These are phyloP conservation scores for Sarotherodon lohbergeri DNA, from an alignment of 2,113 vertebrate genomes.

Conservation along the genomic window DNA sequence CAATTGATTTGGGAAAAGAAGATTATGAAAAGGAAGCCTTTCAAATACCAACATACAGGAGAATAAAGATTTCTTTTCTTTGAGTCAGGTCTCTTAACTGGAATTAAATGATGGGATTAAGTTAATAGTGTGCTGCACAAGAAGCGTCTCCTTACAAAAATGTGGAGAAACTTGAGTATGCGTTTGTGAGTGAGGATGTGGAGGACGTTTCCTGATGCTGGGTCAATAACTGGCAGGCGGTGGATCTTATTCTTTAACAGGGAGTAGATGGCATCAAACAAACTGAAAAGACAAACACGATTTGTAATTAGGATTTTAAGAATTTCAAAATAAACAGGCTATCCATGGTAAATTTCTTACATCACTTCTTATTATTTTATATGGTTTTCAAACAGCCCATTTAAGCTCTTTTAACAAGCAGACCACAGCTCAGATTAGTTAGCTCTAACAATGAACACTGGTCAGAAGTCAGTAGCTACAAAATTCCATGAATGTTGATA, in stretches of 20 bases:
- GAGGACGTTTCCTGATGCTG: conserved; percentile 85
- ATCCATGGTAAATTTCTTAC: background rate
- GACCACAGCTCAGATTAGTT: background rate
- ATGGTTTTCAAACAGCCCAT: background rate
- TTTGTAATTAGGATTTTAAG: background rate
- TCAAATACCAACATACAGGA: background rate
- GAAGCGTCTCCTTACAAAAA: conserved; percentile 72
- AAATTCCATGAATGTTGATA: background rate
- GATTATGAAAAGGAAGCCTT: background rate
- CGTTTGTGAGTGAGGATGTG: conserved; percentile 95
- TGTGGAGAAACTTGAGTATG: conserved; percentile 93
- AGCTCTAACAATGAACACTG: background rate
- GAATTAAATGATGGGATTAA: background rate
- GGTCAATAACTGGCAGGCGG: conserved; percentile 89
- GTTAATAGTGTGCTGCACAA: background rate
- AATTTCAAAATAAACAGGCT: background rate
- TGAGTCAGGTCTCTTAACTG: background rate
- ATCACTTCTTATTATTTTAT: background rate
- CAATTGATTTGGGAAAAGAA: background rate
- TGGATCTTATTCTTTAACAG: conserved; percentile 95
- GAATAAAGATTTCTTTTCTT: background rate
- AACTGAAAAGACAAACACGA: conserved; percentile 68
- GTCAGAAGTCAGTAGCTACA: background rate
- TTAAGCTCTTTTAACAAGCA: background rate
- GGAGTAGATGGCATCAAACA: conserved; percentile 90